These are phyloP conservation scores for Ormyrus thymus DNA, from an alignment of 2,888 invertebrate species.

Conservation along the genomic window DNA sequence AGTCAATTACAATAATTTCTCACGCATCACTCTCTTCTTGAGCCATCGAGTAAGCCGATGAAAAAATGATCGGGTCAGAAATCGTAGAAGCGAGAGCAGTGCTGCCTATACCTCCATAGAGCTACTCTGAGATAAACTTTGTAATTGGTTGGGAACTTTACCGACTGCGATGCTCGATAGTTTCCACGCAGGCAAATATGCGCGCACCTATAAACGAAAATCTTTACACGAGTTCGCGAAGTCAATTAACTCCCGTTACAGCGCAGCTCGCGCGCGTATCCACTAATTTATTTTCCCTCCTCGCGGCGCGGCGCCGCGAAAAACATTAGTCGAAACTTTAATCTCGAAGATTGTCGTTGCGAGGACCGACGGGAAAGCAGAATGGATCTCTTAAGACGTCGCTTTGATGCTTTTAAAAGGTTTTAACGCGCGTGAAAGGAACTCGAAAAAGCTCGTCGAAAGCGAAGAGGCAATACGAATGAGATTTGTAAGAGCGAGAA, in stretches of 20 bases:
- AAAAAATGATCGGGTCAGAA: too few relatives aligned
- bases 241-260: slow-evolving; percentile 6
- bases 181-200: slow-evolving; percentile 29
- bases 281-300: slow-evolving; percentile 17
- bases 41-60: too few relatives aligned
- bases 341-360: not conserved
- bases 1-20: too few relatives aligned
- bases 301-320: not conserved
- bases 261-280: not conserved
- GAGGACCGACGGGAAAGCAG: not conserved
- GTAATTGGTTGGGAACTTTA: slow-evolving; percentile 34
- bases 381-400: slow-evolving; percentile 3
- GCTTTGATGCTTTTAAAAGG: slow-evolving; percentile 43
- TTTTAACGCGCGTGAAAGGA: slow-evolving; percentile 17
- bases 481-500: slow-evolving; percentile 17
- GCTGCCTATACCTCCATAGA: too few relatives aligned
- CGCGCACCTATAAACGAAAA: slow-evolving; percentile 4
- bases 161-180: not conserved
- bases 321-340: slow-evolving; percentile 7
- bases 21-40: too few relatives aligned
- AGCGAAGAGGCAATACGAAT: slow-evolving; percentile 12
- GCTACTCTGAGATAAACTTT: slow-evolving; percentile 21
- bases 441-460: not conserved
- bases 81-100: too few relatives aligned
- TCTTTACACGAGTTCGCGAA: slow-evolving; percentile 14